Conservation (phyloP, 2,888 invertebrate species). For the Lasioglossum calceatum region DNA sequence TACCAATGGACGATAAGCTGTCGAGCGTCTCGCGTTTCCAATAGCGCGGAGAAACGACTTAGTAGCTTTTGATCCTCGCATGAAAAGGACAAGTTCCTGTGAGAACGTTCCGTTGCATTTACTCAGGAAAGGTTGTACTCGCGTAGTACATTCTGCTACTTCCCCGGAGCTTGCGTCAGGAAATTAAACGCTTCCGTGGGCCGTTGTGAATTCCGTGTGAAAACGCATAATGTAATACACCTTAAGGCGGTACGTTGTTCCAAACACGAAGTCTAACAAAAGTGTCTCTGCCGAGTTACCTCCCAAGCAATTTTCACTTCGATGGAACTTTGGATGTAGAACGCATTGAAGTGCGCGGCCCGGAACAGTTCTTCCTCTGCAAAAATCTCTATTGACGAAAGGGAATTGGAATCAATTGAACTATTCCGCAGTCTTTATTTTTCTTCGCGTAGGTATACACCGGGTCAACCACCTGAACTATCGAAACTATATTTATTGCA, state of each 20-base stretch:
- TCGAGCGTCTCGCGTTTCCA: background rate
- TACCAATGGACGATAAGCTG: background rate
- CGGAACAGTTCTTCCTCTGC: background rate
- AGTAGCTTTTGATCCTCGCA: background rate
- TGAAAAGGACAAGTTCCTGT: background rate
- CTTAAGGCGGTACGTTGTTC: conserved; percentile 54
- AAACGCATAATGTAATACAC: conserved; percentile 64
- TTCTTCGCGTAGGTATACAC: background rate
- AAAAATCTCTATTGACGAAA: conserved; percentile 9
- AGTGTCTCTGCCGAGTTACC: conserved; percentile 26
- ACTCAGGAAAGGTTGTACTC: background rate
- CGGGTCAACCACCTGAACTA: background rate
- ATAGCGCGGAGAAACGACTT: background rate
- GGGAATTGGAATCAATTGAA: background rate
- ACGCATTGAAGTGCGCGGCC: background rate
- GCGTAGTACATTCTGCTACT: conserved; percentile 29
- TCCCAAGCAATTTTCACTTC: conserved; percentile 23
- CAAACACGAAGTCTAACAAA: conserved; percentile 34
- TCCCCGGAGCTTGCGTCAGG: conserved; percentile 42
- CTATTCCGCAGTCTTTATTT: background rate
- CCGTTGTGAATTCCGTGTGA: conserved; percentile 70
- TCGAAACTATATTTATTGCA: background rate
- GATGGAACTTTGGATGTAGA: conserved; percentile 19
- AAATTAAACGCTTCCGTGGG: conserved; percentile 70
- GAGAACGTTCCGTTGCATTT: conserved; percentile 8